Evolutionary conservation across 1,140 invertebrate genomes (phyloP).

Genomic region (Leptoteleia sp.): DNA sequence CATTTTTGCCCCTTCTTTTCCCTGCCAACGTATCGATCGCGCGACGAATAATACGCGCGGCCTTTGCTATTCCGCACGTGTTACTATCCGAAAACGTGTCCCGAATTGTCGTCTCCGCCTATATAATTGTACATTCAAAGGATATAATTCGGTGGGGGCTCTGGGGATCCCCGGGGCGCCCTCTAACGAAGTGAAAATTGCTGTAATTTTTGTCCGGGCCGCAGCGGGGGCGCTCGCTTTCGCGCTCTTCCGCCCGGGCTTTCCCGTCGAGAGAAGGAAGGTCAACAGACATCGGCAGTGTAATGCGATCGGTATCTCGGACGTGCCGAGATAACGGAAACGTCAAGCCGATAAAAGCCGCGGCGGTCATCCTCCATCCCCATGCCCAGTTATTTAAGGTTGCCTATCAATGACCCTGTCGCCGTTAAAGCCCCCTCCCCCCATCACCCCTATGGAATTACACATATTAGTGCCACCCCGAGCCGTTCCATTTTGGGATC

Average conservation of each 20-base stretch:
- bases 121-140: slow-evolving; percentile 81
- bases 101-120: slow-evolving; percentile 74
- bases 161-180: slow-evolving; percentile 59
- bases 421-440: slow-evolving; percentile 51
- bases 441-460: slow-evolving; percentile 59
- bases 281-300: background rate
- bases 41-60: slow-evolving; percentile 58
- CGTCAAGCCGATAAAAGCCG: slow-evolving; percentile 32
- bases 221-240: background rate
- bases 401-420: slow-evolving; percentile 40
- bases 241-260: background rate
- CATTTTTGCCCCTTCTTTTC: slow-evolving; percentile 32
- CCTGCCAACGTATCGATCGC: slow-evolving; percentile 48
- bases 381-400: too few species aligned
- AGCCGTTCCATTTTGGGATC: slow-evolving; percentile 13
- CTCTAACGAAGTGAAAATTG: slow-evolving; percentile 79
- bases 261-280: slow-evolving; percentile 2
- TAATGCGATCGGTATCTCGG: slow-evolving; percentile 31
- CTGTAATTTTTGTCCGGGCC: slow-evolving; percentile 68
- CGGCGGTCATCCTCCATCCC: slow-evolving; percentile 3
- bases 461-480: slow-evolving; percentile 30
- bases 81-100: slow-evolving; percentile 79
- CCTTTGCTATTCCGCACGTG: slow-evolving; percentile 80
- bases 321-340: slow-evolving; percentile 50
- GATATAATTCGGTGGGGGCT: slow-evolving; percentile 77